Conservation (phyloP, 53 echinoderm and acorn worm genomes). For the Apostichopus leukothele region DNA sequence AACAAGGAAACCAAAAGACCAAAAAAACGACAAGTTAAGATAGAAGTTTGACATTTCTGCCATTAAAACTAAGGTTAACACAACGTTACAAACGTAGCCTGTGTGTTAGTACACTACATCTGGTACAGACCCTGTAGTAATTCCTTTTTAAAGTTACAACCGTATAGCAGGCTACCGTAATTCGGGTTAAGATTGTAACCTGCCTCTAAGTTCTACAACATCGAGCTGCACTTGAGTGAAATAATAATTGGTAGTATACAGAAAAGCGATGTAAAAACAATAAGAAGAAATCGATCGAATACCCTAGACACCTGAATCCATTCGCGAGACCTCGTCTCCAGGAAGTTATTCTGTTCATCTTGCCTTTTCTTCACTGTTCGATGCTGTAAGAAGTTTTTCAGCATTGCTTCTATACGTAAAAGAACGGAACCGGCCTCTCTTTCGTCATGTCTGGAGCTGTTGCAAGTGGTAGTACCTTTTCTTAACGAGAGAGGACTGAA, state of each 20-base stretch:
- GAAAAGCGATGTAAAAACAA: background rate
- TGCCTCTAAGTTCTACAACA: too few species aligned
- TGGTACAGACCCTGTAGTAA: too few species aligned
- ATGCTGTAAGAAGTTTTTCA: background rate
- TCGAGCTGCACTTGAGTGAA: background rate
- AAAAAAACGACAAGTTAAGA: too few species aligned
- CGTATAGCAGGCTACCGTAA: too few species aligned
- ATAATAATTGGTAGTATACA: background rate
- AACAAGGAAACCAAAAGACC: too few species aligned
- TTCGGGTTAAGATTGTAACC: too few species aligned
- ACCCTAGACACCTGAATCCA: constrained; percentile 11
- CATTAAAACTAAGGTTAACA: too few species aligned
- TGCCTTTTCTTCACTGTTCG: background rate
- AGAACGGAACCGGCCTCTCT: background rate
- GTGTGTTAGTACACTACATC: too few species aligned
- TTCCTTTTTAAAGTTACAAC: too few species aligned
- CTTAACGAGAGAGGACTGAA: background rate
- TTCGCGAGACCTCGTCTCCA: background rate
- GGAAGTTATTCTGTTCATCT: background rate
- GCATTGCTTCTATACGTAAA: background rate
- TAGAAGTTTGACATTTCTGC: too few species aligned
- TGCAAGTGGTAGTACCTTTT: background rate
- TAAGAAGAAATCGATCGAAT: background rate
- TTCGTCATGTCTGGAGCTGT: background rate
- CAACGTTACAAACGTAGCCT: too few species aligned